phyloP scores from a whole-genome alignment of 2,888 invertebrate genomes.

The Andricus quercusramuli region DNA sequence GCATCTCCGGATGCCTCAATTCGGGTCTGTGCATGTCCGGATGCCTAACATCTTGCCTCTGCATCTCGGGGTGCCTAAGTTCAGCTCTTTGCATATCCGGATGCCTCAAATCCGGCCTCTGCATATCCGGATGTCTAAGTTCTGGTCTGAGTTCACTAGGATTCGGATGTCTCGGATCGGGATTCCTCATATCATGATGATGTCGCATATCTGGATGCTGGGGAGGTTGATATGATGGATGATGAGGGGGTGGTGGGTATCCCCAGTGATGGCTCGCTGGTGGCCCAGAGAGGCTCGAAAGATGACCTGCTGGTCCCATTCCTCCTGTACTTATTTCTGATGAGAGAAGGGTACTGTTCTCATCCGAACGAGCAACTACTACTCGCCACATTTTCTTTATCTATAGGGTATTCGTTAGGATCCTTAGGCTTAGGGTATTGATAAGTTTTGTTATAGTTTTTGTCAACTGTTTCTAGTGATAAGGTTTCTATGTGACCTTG shows the following conservation, averaged over 20 bases:
- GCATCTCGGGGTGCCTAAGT: conserved; percentile 66
- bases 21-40: conserved; percentile 64
- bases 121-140: conserved; percentile 51
- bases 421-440: not conserved
- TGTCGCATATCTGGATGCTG: conserved; percentile 70
- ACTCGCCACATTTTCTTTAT: conserved; percentile 73
- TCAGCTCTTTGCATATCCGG: conserved; percentile 51
- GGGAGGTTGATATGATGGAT: conserved; percentile 63
- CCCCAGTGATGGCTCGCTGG: conserved; percentile 65
- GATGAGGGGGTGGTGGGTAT: conserved; percentile 66
- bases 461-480: not conserved
- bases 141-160: conserved; percentile 54
- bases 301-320: conserved; percentile 61
- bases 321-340: conserved; percentile 72
- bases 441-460: not conserved
- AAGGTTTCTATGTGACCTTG: not conserved
- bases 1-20: conserved; percentile 63
- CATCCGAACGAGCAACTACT: conserved; percentile 75
- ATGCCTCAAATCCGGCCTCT: not conserved
- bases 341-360: conserved; percentile 73
- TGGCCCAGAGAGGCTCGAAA: conserved; percentile 62
- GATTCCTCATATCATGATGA: conserved; percentile 70
- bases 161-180: conserved; percentile 45
- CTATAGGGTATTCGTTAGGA: not conserved
- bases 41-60: conserved; percentile 64